Conservation (phyloP, 2,888 invertebrate genomes). For the Nemotelus pantherinus region DNA sequence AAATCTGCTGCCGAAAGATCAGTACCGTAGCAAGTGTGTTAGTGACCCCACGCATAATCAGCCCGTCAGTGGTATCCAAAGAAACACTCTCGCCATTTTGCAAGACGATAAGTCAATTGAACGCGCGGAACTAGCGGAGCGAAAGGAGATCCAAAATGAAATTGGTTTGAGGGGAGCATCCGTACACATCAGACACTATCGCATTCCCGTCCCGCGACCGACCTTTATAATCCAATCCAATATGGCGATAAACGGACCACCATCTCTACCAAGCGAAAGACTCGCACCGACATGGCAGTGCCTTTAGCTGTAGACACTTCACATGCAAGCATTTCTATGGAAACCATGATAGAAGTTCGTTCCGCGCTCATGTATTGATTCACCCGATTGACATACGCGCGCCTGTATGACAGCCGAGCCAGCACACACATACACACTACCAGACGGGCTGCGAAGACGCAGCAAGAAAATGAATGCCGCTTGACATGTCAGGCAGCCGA, state of each 20-base stretch:
- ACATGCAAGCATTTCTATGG: conserved; percentile 44
- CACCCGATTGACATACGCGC: conserved; percentile 5
- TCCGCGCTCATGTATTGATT: conserved; percentile 41
- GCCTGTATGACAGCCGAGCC: conserved; percentile 19
- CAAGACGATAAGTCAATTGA: not conserved
- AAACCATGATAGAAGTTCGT: conserved; percentile 29
- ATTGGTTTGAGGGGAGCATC: not conserved
- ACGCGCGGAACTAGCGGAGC: not conserved
- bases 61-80: not conserved
- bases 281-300: conserved; percentile 5
- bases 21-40: not conserved
- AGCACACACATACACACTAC: conserved; percentile 37
- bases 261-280: conserved; percentile 15
- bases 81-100: conserved; percentile 38
- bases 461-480: not conserved
- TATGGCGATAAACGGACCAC: conserved; percentile 43
- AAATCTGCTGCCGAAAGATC: not conserved
- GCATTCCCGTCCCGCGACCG: conserved; percentile 24
- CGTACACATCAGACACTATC: not conserved
- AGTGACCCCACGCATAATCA: conserved; percentile 40
- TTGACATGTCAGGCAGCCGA: not conserved
- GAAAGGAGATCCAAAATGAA: not conserved
- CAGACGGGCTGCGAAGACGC: not conserved
- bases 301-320: not conserved
- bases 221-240: conserved; percentile 18